These are phyloP conservation scores for Psilopsiagon aurifrons DNA, from an alignment of 2,113 vertebrate species.

Conservation along the genomic window DNA sequence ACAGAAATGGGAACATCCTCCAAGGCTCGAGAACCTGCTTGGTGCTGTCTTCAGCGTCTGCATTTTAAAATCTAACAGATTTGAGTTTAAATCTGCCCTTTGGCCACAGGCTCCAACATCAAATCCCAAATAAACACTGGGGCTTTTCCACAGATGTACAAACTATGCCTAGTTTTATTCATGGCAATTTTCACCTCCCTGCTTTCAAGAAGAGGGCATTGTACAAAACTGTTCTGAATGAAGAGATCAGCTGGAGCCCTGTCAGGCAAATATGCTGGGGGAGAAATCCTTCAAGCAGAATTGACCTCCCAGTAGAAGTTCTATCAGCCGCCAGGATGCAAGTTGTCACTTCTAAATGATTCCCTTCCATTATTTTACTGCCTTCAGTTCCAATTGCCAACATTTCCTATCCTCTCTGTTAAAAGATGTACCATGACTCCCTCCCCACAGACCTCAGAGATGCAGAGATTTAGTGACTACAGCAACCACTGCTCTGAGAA, in stretches of 20 bases:
- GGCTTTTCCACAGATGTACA: background rate
- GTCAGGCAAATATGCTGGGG: background rate
- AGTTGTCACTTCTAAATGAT: background rate
- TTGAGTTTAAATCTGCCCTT: background rate
- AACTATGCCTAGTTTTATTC: background rate
- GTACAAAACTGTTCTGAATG: background rate
- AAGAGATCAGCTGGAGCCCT: background rate
- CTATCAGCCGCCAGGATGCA: background rate
- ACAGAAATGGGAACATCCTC: background rate
- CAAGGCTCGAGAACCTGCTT: background rate
- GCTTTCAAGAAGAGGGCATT: background rate
- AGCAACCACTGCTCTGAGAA: background rate
- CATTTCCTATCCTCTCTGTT: background rate
- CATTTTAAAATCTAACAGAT: slow-evolving; percentile 1
- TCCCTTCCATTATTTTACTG: background rate
- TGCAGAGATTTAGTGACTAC: background rate
- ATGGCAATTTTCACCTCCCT: background rate
- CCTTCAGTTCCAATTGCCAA: background rate
- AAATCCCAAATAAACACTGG: background rate
- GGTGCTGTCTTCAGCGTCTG: background rate
- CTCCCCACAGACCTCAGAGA: background rate
- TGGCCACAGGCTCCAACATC: background rate
- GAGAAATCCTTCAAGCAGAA: background rate
- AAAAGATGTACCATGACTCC: background rate
- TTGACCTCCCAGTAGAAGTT: background rate